Conservation (phyloP, 2,113 vertebrate species). For the Gnathonemus echidnorhynchus region DNA sequence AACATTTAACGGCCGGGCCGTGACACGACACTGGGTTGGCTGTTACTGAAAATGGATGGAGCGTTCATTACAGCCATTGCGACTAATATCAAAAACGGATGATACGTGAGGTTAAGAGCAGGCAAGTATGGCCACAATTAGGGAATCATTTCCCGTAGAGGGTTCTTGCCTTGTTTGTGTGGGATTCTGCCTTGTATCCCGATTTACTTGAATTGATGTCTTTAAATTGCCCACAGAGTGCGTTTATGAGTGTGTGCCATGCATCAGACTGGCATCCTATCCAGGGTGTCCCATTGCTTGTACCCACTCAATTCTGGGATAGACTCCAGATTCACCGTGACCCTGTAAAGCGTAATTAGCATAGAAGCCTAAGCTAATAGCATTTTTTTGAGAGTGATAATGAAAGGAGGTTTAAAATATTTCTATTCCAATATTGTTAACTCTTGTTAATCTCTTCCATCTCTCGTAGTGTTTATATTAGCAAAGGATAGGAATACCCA, state of each 20-base stretch:
- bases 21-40: not conserved
- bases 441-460: not conserved
- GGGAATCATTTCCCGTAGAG: not conserved
- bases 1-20: not conserved
- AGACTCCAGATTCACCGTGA: not conserved
- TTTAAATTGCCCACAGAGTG: not conserved
- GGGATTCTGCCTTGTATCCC: not conserved
- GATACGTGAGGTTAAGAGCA: not conserved
- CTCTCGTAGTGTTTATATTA: not conserved
- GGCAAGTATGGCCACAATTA: not conserved
- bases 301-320: not conserved
- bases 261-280: not conserved
- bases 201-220: not conserved
- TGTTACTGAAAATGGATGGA: not conserved
- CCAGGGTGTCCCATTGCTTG: not conserved
- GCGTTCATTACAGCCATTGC: not conserved
- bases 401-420: slow-evolving; percentile 1
- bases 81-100: not conserved
- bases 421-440: not conserved
- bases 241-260: not conserved
- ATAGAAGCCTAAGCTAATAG: not conserved
- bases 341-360: not conserved
- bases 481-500: not conserved
- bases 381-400: slow-evolving; percentile 4
- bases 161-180: not conserved